A percentile compares a stretch with the other conserved stretches of the same genome.
These are phyloP conservation scores for Habroteleia sp. DNA, from an alignment of 2,888 invertebrate genomes.

Conservation along the genomic window DNA sequence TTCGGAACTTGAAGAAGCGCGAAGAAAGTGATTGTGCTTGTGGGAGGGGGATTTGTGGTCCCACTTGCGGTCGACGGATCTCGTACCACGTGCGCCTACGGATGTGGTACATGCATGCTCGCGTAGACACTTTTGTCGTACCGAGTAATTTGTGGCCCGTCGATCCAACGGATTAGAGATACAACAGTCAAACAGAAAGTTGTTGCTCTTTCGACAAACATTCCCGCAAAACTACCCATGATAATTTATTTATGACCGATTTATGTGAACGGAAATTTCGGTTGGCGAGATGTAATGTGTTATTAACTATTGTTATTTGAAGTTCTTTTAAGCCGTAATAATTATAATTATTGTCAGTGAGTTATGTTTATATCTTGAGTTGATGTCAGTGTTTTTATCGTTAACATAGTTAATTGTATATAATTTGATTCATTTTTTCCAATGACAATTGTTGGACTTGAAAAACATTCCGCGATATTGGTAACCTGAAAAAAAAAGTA, in stretches of 20 bases:
- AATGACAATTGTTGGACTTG: no score
- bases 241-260: slow-evolving; percentile 6
- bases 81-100: slow-evolving; percentile 50
- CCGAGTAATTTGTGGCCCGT: slow-evolving; percentile 26
- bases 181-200: slow-evolving; percentile 44
- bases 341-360: no score
- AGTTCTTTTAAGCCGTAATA: no score
- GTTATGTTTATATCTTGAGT: no score
- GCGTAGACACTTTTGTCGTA: slow-evolving; percentile 26
- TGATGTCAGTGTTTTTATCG: no score
- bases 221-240: slow-evolving; percentile 20
- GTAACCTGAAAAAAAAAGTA: no score
- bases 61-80: slow-evolving; percentile 51
- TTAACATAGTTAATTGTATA: no score
- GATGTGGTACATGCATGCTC: slow-evolving; percentile 46
- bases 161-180: slow-evolving; percentile 28
- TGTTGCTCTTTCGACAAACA: slow-evolving; percentile 15
- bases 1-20: slow-evolving; percentile 62
- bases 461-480: no score
- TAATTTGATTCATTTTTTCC: no score
- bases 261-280: no score
- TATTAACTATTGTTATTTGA: no score
- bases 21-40: slow-evolving; percentile 71
- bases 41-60: slow-evolving; percentile 54
- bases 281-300: no score